These are phyloP conservation scores for Troides helena DNA, from an alignment of 2,888 invertebrate genomes.

Conservation along the genomic window DNA sequence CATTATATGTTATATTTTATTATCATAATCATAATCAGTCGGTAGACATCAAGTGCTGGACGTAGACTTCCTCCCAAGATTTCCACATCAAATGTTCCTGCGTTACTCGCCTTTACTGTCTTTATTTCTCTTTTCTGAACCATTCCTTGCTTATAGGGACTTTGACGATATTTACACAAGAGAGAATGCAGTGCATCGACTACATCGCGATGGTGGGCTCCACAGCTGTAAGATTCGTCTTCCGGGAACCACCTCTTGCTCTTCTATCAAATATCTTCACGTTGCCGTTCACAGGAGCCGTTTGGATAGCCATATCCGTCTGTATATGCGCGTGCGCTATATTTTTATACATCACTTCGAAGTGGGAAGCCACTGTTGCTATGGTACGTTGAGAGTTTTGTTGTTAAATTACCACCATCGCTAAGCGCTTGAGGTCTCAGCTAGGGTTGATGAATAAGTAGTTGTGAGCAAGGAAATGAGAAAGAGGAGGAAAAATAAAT, in stretches of 20 bases:
- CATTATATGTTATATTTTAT: too few species aligned
- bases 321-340: constrained; percentile 70
- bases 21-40: too few species aligned
- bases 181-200: constrained; percentile 68
- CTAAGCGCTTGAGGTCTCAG: too few species aligned
- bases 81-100: too few species aligned
- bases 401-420: too few species aligned
- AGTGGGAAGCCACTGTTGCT: constrained; percentile 68
- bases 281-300: constrained; percentile 81
- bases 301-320: constrained; percentile 81
- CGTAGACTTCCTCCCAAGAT: too few species aligned
- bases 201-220: constrained; percentile 79
- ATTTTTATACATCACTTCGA: constrained; percentile 71
- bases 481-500: too few species aligned
- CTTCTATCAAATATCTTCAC: constrained; percentile 84
- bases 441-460: too few species aligned
- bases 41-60: too few species aligned
- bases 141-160: constrained; percentile 50
- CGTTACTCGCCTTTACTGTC: too few species aligned
- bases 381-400: constrained; percentile 45
- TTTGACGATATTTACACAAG: constrained; percentile 64
- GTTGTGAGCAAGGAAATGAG: too few species aligned
- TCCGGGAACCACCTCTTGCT: constrained; percentile 82
- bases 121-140: too few species aligned
- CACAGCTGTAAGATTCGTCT: constrained; percentile 80